Evolutionary conservation across 2,113 vertebrate species (phyloP).

Genomic region (Junco hyemalis): DNA sequence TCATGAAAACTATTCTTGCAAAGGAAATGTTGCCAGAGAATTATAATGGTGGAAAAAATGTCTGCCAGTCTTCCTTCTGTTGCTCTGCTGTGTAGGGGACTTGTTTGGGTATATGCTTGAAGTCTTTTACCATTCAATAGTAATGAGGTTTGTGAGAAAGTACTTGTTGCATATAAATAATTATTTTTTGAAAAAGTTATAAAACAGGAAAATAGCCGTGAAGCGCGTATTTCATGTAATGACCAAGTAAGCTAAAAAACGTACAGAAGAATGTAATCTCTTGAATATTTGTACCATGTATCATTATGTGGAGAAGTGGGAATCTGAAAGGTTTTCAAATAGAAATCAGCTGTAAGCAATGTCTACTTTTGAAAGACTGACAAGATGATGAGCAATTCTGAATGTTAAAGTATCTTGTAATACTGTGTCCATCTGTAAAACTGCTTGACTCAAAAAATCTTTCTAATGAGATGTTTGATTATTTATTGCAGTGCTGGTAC

Average conservation of each 20-base stretch:
- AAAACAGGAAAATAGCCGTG: background rate
- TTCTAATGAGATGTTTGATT: background rate
- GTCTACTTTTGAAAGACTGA: background rate
- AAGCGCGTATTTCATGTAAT: background rate
- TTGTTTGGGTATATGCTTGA: background rate
- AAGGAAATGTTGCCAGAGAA: background rate
- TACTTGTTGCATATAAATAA: background rate
- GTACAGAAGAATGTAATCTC: rapidly evolving
- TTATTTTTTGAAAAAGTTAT: background rate
- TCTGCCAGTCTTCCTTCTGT: background rate
- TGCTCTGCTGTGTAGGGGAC: background rate
- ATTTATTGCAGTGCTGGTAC: background rate
- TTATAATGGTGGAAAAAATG: background rate
- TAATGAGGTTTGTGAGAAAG: background rate
- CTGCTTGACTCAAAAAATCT: background rate
- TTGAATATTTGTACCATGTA: background rate
- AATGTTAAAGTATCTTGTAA: rapidly evolving
- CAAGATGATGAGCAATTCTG: background rate
- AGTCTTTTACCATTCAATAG: background rate
- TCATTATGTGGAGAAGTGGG: background rate
- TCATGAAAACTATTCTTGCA: background rate
- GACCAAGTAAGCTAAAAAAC: background rate
- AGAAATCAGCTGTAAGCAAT: background rate
- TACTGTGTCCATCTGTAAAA: background rate
- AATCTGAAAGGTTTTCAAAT: background rate